Evolutionary conservation across 2,113 vertebrate genomes (phyloP), one percentile per base, ranked within the genome.

Genomic region (Trematomus loennbergii): DNA sequence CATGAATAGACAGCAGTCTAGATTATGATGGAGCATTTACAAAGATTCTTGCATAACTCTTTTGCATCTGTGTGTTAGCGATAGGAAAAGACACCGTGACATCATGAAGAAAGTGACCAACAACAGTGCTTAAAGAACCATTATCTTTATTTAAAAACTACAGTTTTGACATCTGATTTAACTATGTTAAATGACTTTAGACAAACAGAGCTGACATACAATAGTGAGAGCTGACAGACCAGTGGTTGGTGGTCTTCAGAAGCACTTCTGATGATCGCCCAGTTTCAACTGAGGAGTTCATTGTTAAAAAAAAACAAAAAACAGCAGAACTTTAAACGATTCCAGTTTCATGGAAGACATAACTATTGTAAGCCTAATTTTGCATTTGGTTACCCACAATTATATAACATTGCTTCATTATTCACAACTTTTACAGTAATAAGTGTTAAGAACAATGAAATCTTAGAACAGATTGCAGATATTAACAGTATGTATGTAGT

Each of bases 91-190:
- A 45, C 15, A 4, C 33, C 0, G 2, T n/a, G 58, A 45, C 4
- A 7, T 33, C 12, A 65, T 46, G 0, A 59, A 48, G 5, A 57
- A 15, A 48, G 22, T 7, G 18, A 83, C 54, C 68, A 22, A 61
- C 8, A 49, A 0, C 18, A 29, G 15, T 3, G 65, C 10, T 48
- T 45, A 49, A 64, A 78, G 49, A 85, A 78, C 20, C 49, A 36
- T 50, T 66, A 57, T 4, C 12, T 91, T 91, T 88, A 91, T 91
- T 91, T 3, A 65, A 78, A 75, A 16, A 33, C 5, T 62, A 10
- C 46, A 67, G 63, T 65, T 72, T 45, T 45, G 22, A 75, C 8
- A 77, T 72, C 8, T 1, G 16, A 25, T 22, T 7, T 40, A 25
- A 72, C 40, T 50, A 53, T 59, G 3, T 0, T 0, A 70, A 3